Percentiles rank a stretch among this genome's conserved stretches.
Evolutionary conservation across 2,113 vertebrate species (phyloP).

Genomic region (Oxyura jamaicensis): DNA sequence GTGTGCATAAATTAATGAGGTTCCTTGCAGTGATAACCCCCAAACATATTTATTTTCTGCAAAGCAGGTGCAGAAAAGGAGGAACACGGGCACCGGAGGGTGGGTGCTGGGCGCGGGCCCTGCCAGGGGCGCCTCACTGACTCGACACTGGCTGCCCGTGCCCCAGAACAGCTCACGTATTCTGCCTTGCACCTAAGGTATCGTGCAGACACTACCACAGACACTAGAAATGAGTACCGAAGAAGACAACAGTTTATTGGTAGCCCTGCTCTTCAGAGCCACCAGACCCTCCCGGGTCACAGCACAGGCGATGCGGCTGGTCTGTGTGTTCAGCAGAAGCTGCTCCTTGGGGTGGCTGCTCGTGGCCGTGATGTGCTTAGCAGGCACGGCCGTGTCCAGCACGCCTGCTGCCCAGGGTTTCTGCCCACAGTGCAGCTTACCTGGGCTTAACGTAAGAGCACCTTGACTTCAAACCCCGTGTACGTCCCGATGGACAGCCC

Average conservation of each 20-base stretch:
- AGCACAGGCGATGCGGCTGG: accelerated
- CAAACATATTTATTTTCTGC: accelerated
- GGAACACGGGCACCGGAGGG: accelerated
- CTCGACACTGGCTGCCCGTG: too few species aligned
- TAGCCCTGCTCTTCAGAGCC: background rate
- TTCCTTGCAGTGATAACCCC: background rate
- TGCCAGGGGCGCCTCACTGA: background rate
- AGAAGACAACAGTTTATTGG: background rate
- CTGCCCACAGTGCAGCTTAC: accelerated
- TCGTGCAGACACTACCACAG: accelerated
- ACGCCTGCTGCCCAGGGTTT: background rate
- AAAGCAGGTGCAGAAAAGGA: too few species aligned
- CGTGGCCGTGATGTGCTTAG: accelerated
- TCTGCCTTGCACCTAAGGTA: accelerated
- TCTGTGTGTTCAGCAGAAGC: background rate
- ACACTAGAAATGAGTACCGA: background rate
- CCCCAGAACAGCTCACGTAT: accelerated
- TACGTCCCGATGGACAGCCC: background rate
- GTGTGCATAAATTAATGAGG: background rate
- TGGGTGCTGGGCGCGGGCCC: background rate
- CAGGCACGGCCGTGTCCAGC: background rate
- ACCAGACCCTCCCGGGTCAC: accelerated
- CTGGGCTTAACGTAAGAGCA: background rate
- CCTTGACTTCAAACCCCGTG: background rate
- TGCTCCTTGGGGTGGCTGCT: background rate